A percentile compares a stretch with the other conserved stretches of the same genome.
Evolutionary conservation across 1,140 invertebrate genomes (phyloP).

Genomic region (Drosophila obscura): DNA sequence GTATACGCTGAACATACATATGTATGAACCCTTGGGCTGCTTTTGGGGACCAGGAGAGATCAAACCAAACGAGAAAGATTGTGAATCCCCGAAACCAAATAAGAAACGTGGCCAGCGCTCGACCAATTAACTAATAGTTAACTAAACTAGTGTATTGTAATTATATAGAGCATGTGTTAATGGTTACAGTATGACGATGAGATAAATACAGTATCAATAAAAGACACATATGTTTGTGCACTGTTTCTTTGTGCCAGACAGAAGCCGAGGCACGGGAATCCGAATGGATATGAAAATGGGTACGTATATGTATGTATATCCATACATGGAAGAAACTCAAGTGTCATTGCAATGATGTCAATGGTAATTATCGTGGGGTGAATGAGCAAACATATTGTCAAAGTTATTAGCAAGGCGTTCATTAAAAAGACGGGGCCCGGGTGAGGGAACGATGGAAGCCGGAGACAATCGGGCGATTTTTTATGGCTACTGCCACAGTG

Average conservation of each 20-base stretch:
- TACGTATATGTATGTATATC: too few relatives aligned
- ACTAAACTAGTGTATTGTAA: constrained; percentile 71
- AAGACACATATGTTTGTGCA: constrained; percentile 34
- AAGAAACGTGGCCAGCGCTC: constrained; percentile 70
- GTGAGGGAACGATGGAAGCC: constrained; percentile 12
- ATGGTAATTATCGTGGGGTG: constrained; percentile 57
- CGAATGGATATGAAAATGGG: too few relatives aligned
- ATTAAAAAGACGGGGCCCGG: constrained; percentile 25
- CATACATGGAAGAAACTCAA: constrained; percentile 2
- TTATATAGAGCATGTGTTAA: constrained; percentile 77
- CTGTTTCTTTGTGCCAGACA: constrained; percentile 25
- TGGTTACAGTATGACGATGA: constrained; percentile 70
- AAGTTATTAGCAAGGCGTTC: constrained; percentile 50
- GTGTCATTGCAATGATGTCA: constrained; percentile 50
- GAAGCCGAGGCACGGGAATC: constrained; percentile 6
- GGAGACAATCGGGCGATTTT: constrained; percentile 44
- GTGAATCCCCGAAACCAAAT: constrained; percentile 35
- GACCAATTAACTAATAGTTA: constrained; percentile 81
- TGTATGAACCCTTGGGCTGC: constrained; percentile 63
- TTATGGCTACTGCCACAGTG: constrained; percentile 47
- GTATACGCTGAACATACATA: constrained; percentile 64
- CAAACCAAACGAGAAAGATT: constrained; percentile 13
- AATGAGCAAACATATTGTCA: constrained; percentile 49
- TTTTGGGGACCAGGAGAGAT: constrained; percentile 25
- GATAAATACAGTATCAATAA: constrained; percentile 75